Evolutionary conservation across 2,113 vertebrate genomes (phyloP).

Genomic region (Burhinus bistriatus): DNA sequence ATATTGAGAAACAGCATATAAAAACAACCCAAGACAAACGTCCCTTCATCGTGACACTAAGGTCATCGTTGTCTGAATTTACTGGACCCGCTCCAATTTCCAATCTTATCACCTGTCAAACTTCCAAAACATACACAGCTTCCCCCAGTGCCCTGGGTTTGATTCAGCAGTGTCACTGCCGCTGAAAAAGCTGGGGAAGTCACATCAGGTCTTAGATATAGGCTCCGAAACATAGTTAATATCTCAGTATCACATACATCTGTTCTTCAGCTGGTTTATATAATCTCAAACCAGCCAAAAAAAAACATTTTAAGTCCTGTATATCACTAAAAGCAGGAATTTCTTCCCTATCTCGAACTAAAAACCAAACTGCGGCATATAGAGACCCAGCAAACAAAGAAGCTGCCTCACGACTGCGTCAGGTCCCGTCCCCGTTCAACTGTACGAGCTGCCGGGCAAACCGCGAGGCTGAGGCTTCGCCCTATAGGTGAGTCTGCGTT

Average conservation of each 20-base stretch:
- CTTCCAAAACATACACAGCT: neutral
- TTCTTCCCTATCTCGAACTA: neutral
- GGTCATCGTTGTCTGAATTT: neutral
- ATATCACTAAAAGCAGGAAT: neutral
- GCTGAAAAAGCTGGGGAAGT: neutral
- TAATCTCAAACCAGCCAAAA: neutral
- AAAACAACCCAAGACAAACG: neutral
- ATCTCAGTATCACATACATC: neutral
- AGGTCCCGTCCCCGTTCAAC: neutral
- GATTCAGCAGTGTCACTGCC: neutral
- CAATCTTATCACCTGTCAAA: neutral
- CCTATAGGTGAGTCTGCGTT: neutral
- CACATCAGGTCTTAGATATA: neutral
- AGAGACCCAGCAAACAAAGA: neutral
- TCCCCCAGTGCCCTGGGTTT: neutral
- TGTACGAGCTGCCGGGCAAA: neutral
- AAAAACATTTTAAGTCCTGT: neutral
- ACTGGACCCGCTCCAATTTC: neutral
- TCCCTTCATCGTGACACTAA: neutral
- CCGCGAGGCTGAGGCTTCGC: neutral
- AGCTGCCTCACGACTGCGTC: neutral
- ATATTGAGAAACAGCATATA: neutral
- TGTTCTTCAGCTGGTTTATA: neutral
- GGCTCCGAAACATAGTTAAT: neutral
- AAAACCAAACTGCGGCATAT: neutral